These are phyloP conservation scores for Lasius fuliginosus DNA, from an alignment of 2,888 invertebrate genomes.

Conservation along the genomic window DNA sequence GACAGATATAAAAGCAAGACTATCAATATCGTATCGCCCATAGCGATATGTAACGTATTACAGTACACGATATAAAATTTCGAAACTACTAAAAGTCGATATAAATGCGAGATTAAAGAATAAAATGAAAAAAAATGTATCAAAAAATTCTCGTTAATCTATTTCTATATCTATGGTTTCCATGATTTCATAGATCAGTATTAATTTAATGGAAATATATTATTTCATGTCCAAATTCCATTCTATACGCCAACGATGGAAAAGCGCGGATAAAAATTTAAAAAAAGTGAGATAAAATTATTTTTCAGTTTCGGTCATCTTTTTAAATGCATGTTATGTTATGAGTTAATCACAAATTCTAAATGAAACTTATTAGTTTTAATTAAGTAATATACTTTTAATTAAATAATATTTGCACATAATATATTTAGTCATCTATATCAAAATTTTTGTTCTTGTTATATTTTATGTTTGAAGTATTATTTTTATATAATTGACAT, in stretches of 20 bases:
- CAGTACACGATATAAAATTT: background rate
- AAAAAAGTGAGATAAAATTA: background rate
- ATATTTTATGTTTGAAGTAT: background rate
- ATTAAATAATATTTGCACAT: no score
- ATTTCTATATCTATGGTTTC: background rate
- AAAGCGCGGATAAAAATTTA: background rate
- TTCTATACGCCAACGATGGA: background rate
- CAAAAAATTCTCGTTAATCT: background rate
- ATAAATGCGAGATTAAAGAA: background rate
- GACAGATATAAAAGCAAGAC: background rate
- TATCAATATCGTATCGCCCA: no score
- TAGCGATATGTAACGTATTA: background rate
- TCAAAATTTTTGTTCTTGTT: background rate
- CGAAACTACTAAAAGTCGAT: background rate
- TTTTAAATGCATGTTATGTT: background rate
- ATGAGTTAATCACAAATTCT: background rate
- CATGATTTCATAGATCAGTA: background rate
- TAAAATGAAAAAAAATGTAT: background rate
- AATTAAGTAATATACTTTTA: no score
- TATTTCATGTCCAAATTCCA: background rate
- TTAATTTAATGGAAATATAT: conserved; percentile 32
- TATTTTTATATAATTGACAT: no score
- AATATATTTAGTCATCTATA: no score
- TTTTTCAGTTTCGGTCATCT: conserved; percentile 1
- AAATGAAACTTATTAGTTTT: background rate